phyloP scores from a whole-genome alignment of 2,888 invertebrate species.

The Tenthredo amoena region DNA sequence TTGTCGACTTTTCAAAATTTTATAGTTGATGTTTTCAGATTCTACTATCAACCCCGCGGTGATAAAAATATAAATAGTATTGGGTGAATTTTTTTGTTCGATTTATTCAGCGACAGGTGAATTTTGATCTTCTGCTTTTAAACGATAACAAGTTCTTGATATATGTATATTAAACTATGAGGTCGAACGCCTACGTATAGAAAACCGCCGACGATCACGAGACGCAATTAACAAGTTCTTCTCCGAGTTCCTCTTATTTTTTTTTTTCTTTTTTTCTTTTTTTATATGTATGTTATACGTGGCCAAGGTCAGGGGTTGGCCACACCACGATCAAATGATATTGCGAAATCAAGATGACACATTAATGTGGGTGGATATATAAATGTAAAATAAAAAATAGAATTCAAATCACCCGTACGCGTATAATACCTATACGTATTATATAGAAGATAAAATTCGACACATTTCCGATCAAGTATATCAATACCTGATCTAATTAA shows the following conservation, averaged over 20 bases:
- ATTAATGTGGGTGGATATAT: neutral
- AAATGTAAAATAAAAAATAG: neutral
- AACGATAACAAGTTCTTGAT: conserved; percentile 11
- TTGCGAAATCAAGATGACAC: conserved; percentile 2
- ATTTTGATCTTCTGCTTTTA: neutral
- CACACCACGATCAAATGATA: conserved; percentile 2
- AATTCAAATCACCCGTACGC: neutral
- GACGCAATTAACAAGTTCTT: conserved; percentile 8
- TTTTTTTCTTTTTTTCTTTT: neutral
- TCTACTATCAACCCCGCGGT: no score
- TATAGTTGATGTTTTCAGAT: no score
- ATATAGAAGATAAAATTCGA: neutral
- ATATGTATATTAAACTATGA: neutral
- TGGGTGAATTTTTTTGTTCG: neutral
- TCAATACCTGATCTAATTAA: no score
- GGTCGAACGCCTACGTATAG: conserved; percentile 10
- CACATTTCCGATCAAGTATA: neutral
- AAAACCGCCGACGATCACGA: neutral
- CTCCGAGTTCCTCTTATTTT: neutral
- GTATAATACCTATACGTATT: neutral
- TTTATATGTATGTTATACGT: neutral
- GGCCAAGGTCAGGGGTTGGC: conserved; percentile 11
- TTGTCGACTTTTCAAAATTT: neutral
- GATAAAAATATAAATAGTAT: no score
- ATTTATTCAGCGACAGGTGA: conserved; percentile 5